Evolutionary conservation across 2,888 invertebrate genomes (phyloP), one percentile per base, ranked within the genome.

Genomic region (Rhyacophila evoluta): DNA sequence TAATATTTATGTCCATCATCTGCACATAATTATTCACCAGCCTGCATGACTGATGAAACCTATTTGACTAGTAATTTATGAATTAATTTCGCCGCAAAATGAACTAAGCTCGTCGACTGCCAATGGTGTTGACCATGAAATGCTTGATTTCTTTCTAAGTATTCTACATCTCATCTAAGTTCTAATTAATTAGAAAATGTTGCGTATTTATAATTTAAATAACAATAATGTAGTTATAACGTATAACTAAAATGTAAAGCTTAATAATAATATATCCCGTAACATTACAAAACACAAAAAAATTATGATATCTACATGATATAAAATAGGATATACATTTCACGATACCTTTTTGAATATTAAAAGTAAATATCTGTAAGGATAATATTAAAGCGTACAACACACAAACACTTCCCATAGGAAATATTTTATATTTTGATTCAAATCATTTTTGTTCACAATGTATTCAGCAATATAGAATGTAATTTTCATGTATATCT

Each of bases 381-480:
- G 10, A 19, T 55, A 55, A 1, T 55, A 33, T 4, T 19, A 8
- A 8, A 25, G 19, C 8, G 55, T 55, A 25, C 19, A 33, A 33
- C 55, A 25, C 25, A 55, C 10, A 10, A 55, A 55, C 55, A 25
- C 25, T 55, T 55, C 55, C 55, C 10, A 6, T 55, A 55, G 55
- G 55, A 55, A 55, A 55, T 55, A 55, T 55, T 55, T 55, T 55
- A 55, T 55, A 55, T 55, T 55, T 55, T 55, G 55, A 55, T 55
- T 55, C 10, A 55, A 55, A 55, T 2, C 55, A 6, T 25, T 55
- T 55, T 55, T 38, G 15, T 19, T 39, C 12, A 12, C 55, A 55
- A 19, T 55, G 55, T 55, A 55, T 55, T 25, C 55, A 55, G 55
- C 55, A 55, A 55, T 55, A 55, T 55, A 55, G 12, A 55, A 55